Evolutionary conservation across 2,888 invertebrate genomes (phyloP), one percentile per base, ranked within the genome.

Genomic region (Heteromurus nitidus): DNA sequence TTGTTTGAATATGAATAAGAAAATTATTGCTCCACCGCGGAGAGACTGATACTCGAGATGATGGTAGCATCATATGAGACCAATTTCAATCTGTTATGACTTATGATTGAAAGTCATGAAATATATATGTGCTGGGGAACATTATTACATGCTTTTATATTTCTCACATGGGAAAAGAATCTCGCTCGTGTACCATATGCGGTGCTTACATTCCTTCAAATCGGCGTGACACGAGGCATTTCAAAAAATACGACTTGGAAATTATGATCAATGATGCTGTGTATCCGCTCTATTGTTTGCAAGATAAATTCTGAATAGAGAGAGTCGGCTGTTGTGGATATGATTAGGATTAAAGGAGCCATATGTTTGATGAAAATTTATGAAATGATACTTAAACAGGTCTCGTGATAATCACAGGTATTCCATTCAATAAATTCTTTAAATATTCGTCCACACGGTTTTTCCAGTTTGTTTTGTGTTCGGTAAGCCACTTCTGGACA

Each of bases 251-350:
- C 9, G n/a, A n/a, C n/a, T 42, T 36, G 3, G 44, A 77, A 79
- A 79, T 79, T 79, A 79, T 79, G 79, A 79, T 70, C 70, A 79
- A 79, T 79, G 70, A 79, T 79, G 70, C 70, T 42, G 79, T n/a
- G n/a, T 72, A 70, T 70, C 70, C 64, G 70, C 62, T 79, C 64
- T 65, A 53, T 79, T 79, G 64, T 79, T 79, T 58, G 28, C 50
- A 31, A 62, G 50, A 55, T 20, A 3, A 24, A 55, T 9, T 55
- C 24, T 24, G 24, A 44, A 44, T n/a, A 44, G n/a, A 31, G 31
- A 67, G 65, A 53, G 44, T 16, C 44, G n/a, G 13, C 44, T 36
- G 75, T 9, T n/a, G 55, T 31, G 1, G 22, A 31, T 36, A 74
- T 13, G 11, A 24, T 1, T 5, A 26, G 60, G 18, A 50, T 26